A percentile compares a stretch with the other conserved stretches of the same genome.
Evolutionary conservation across 2,888 invertebrate genomes (phyloP).

Genomic region (Celastrina argiolus): DNA sequence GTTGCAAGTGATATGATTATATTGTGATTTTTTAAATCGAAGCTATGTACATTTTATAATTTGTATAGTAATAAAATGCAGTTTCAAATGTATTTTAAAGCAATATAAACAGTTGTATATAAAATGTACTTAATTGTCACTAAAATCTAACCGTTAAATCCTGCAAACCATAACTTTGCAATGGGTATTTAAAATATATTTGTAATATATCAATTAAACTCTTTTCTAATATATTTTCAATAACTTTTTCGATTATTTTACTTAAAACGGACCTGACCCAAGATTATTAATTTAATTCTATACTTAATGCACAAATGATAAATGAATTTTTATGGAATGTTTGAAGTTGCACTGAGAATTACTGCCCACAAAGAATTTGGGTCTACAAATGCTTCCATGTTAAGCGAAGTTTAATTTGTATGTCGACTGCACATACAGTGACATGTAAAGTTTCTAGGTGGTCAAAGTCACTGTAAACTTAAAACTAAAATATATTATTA

Average conservation of each 20-base stretch:
- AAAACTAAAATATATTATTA: background rate
- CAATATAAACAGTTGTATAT: conserved; percentile 14
- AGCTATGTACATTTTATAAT: conserved; percentile 38
- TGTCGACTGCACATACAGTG: background rate
- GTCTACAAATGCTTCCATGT: background rate
- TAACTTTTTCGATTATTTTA: conserved; percentile 1
- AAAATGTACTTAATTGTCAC: background rate
- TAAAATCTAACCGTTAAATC: background rate
- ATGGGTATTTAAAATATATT: conserved; percentile 17
- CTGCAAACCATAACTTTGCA: conserved; percentile 18
- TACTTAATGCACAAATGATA: background rate
- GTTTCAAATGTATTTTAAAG: conserved; percentile 14
- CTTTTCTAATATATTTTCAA: conserved; percentile 12
- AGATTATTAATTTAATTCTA: background rate
- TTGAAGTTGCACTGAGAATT: background rate
- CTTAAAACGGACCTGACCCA: background rate
- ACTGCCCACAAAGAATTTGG: background rate
- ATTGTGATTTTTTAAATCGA: conserved; percentile 37
- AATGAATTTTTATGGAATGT: background rate
- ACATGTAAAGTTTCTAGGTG: background rate
- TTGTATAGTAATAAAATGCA: conserved; percentile 24
- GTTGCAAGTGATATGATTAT: conserved; percentile 81
- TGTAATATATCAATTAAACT: conserved; percentile 15
- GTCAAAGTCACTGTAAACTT: background rate
- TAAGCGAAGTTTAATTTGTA: background rate